A percentile compares a stretch with the other conserved stretches of the same genome.
phyloP scores from a whole-genome alignment of 1,140 invertebrate genomes.

The Adoxophyes honmai region DNA sequence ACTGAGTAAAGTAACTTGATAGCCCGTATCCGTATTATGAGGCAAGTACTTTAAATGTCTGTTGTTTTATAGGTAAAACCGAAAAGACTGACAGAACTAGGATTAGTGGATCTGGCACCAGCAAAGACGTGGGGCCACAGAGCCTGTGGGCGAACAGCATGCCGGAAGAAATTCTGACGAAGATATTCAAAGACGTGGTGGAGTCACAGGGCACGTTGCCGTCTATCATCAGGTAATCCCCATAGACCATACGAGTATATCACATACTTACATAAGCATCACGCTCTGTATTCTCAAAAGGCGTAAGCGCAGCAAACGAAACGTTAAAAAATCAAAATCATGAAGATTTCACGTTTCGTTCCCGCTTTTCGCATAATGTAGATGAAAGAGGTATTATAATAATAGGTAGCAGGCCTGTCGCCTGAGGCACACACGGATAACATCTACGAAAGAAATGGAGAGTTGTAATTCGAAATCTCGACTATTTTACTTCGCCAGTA shows the following conservation, averaged over 20 bases:
- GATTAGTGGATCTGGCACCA: slow-evolving; percentile 45
- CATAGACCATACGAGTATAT: slow-evolving; percentile 17
- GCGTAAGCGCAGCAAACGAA: no score
- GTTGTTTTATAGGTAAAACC: slow-evolving; percentile 57
- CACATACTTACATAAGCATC: slow-evolving; percentile 15
- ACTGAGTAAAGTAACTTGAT: neutral
- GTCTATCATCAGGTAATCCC: slow-evolving; percentile 80
- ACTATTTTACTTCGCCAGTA: no score
- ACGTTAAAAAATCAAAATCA: no score
- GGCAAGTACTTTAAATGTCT: neutral
- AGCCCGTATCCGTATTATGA: no score
- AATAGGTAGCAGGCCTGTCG: no score
- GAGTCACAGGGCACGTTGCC: slow-evolving; percentile 84
- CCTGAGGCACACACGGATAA: no score
- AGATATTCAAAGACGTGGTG: slow-evolving; percentile 84
- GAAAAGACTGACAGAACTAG: slow-evolving; percentile 74
- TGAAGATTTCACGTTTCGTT: no score
- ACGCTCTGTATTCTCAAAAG: neutral
- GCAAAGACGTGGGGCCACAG: slow-evolving; percentile 52
- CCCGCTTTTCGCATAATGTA: no score
- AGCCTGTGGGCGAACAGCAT: slow-evolving; percentile 70
- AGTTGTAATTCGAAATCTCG: no score
- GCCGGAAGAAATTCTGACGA: slow-evolving; percentile 81
- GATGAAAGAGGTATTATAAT: no score
- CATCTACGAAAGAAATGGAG: no score